Evolutionary conservation across 2,797 vertebrate species (phyloP), one percentile per base, ranked within the genome.

Genomic region (Etheostoma nigrum): DNA sequence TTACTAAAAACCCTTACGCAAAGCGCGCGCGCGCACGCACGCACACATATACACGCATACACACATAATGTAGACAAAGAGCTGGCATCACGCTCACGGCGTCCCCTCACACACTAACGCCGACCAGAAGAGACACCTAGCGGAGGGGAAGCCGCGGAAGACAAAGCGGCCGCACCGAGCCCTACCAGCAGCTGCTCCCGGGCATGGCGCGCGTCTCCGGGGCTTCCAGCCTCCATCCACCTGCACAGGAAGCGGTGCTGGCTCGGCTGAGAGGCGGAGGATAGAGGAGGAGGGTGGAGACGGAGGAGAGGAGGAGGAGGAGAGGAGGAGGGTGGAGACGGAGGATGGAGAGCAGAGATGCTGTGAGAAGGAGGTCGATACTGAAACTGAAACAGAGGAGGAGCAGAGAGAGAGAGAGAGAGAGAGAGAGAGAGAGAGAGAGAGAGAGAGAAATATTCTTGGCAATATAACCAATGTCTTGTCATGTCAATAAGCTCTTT

Each of bases 161-260:
- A 55, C 18, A 44, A 61, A 68, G 18, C 83, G 21, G 52, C 57
- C 59, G 76, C 63, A 52, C 71, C 68, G 74, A 79, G 21, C 11
- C 88, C 67, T 87, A 89, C 74, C 82, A 69, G 82, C 82, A 69
- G 85, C 86, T 81, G 79, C 19, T 67, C 66, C 85, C 70, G 63
- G 1, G 54, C 90, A 87, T 90, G 80, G 76, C 83, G 57, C 83
- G 72, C 48, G 79, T 80, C 67, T 83, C 81, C 81, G 78, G 77
- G 78, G 78, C 89, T 87, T 55, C 78, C 70, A 81, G 76, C 74
- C 74, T 87, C 83, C 83, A 82, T 90, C 85, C 89, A 89, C 90
- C 89, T 78, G 92, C 91, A 74, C 80, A 81, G 82, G 81, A 83
- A 86, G 85, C 68, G 70, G 66, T 48, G 54, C 69, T 53, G 67